Conservation (phyloP, 1,140 invertebrate genomes). For the Druon quercuslanigerum region DNA sequence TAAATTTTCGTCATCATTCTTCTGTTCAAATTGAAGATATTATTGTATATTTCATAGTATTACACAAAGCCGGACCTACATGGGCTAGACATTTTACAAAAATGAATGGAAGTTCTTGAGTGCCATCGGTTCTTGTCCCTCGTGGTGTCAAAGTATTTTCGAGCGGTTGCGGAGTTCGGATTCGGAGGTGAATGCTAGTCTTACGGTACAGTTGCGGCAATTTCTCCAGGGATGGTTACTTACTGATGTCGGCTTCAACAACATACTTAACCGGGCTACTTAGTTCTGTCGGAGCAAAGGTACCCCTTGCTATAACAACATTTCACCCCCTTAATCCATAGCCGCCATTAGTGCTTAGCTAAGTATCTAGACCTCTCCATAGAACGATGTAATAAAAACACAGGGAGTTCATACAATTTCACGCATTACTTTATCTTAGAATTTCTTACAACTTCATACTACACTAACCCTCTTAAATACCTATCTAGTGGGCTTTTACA, state of each 20-base stretch:
- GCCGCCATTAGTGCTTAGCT: constrained; percentile 56
- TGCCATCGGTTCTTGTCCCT: constrained; percentile 58
- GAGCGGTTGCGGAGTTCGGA: constrained; percentile 40
- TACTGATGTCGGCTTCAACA: constrained; percentile 74
- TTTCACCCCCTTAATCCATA: constrained; percentile 74
- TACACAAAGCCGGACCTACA: neutral
- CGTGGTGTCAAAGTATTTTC: constrained; percentile 58
- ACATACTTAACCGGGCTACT: constrained; percentile 76
- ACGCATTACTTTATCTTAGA: constrained; percentile 54
- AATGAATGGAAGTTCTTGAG: constrained; percentile 44
- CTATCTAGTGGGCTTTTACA: too few relatives aligned
- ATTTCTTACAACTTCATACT: constrained; percentile 44
- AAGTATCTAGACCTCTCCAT: constrained; percentile 54
- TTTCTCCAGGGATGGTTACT: constrained; percentile 72
- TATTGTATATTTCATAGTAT: too few relatives aligned
- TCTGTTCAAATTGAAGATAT: too few relatives aligned
- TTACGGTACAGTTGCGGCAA: constrained; percentile 58
- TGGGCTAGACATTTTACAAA: constrained; percentile 27
- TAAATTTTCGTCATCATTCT: too few relatives aligned
- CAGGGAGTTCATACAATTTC: constrained; percentile 58
- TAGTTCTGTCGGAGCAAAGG: constrained; percentile 65
- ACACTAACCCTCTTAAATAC: neutral
- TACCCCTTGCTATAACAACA: constrained; percentile 76
- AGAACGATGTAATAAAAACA: constrained; percentile 66
- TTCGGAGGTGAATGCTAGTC: constrained; percentile 12